Percentiles rank a stretch among this genome's conserved stretches.
Conservation (phyloP, 2,888 invertebrate genomes). For the Lepeophtheirus nordmannii region DNA sequence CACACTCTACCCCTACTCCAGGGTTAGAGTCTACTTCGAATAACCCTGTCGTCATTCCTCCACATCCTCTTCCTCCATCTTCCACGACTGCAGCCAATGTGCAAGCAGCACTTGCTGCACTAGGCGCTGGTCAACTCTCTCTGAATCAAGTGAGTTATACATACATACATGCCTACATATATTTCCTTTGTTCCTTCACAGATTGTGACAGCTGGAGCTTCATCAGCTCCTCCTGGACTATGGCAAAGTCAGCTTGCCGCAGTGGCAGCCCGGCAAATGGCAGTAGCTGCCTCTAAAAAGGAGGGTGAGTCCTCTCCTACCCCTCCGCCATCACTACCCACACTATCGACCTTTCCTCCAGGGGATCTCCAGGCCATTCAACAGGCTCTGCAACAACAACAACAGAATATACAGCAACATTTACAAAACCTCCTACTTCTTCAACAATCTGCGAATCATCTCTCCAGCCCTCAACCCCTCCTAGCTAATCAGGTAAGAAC, state of each 20-base stretch:
- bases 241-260: constrained; percentile 36
- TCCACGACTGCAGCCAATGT: constrained; percentile 33
- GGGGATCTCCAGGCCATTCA: constrained; percentile 39
- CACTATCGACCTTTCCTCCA: constrained; percentile 29
- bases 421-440: constrained; percentile 50
- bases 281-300: constrained; percentile 26
- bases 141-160: constrained; percentile 34
- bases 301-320: constrained; percentile 29
- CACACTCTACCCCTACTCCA: constrained; percentile 16
- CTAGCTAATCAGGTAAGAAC: not conserved
- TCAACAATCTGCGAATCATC: constrained; percentile 35
- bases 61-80: constrained; percentile 26
- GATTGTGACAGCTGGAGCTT: constrained; percentile 32
- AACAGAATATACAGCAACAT: constrained; percentile 47
- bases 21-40: not conserved
- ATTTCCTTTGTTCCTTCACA: constrained; percentile 29
- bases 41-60: constrained; percentile 26
- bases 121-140: constrained; percentile 38
- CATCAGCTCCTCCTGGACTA: constrained; percentile 32
- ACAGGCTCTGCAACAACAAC: constrained; percentile 45
- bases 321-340: constrained; percentile 34
- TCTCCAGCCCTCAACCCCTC: not conserved
- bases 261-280: constrained; percentile 31
- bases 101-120: constrained; percentile 36
- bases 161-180: not conserved